phyloP scores from a whole-genome alignment of 2,888 invertebrate genomes.

The Drosophila testacea region DNA sequence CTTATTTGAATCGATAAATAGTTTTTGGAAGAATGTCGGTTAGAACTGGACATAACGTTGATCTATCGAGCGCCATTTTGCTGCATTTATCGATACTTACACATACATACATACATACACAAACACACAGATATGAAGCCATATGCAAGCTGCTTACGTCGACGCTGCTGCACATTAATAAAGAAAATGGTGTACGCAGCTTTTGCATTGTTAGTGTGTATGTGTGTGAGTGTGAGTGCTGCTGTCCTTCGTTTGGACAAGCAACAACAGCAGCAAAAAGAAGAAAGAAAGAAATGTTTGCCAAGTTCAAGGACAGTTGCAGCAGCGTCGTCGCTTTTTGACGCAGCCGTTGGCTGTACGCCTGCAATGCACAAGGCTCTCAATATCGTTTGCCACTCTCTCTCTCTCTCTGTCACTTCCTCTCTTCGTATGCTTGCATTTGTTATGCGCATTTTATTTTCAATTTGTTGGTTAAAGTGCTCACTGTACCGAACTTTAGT shows the following conservation, averaged over 20 bases:
- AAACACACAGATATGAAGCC: constrained; percentile 39
- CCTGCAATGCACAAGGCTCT: constrained; percentile 46
- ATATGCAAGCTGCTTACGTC: constrained; percentile 42
- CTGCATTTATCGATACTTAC: constrained; percentile 23
- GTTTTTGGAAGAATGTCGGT: too few species aligned
- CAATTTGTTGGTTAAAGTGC: constrained; percentile 38
- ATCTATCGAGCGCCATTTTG: constrained; percentile 9
- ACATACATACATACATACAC: neutral
- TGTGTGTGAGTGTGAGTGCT: constrained; percentile 19
- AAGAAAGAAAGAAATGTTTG: constrained; percentile 43
- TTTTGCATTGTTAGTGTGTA: constrained; percentile 30
- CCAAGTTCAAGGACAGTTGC: constrained; percentile 81
- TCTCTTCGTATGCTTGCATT: constrained; percentile 27
- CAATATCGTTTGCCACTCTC: constrained; percentile 4
- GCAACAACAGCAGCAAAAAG: constrained; percentile 26
- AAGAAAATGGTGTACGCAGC: constrained; percentile 52
- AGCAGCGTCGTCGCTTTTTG: constrained; percentile 65
- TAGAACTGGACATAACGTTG: neutral
- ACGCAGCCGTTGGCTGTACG: constrained; percentile 72
- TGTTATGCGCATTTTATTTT: constrained; percentile 68
- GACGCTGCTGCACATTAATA: constrained; percentile 45
- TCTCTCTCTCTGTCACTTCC: constrained; percentile 5
- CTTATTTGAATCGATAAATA: too few species aligned
- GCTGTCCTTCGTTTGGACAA: constrained; percentile 50
- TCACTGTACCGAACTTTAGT: constrained; percentile 66